These are phyloP conservation scores for Philereme vetulata DNA, from an alignment of 2,888 invertebrate genomes.

Conservation along the genomic window DNA sequence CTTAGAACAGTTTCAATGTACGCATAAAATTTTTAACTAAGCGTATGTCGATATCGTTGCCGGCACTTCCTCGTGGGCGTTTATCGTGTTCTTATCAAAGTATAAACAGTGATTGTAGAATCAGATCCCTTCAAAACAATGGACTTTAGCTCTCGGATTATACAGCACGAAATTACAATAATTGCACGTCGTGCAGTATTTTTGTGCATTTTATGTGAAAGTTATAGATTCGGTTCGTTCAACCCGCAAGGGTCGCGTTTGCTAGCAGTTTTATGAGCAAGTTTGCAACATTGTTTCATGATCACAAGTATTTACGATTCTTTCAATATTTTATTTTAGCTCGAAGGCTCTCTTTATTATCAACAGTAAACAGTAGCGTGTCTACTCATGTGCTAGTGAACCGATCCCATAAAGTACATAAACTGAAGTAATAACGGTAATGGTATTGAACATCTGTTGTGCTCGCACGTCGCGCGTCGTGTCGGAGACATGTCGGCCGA, in stretches of 20 bases:
- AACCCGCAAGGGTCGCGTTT: slow-evolving; percentile 30
- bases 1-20: slow-evolving; percentile 19
- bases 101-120: slow-evolving; percentile 56
- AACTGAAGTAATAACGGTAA: slow-evolving; percentile 62
- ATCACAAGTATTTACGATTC: slow-evolving; percentile 12
- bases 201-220: slow-evolving; percentile 43
- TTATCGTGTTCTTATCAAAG: slow-evolving; percentile 67
- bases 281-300: slow-evolving; percentile 28
- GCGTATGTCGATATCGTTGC: slow-evolving; percentile 42
- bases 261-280: slow-evolving; percentile 21
- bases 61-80: slow-evolving; percentile 64
- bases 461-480: slow-evolving; percentile 53
- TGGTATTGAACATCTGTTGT: slow-evolving; percentile 64
- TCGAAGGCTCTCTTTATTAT: slow-evolving; percentile 8
- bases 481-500: slow-evolving; percentile 23
- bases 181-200: slow-evolving; percentile 42
- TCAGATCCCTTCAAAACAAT: slow-evolving; percentile 45
- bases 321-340: slow-evolving; percentile 7
- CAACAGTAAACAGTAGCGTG: slow-evolving; percentile 20
- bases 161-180: slow-evolving; percentile 32
- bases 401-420: slow-evolving; percentile 35
- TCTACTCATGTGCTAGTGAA: slow-evolving; percentile 23
- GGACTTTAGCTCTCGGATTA: slow-evolving; percentile 34
- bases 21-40: slow-evolving; percentile 42
- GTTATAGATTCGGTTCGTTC: slow-evolving; percentile 45